These are phyloP conservation scores for Gymnodraco acuticeps DNA, from an alignment of 2,797 vertebrate genomes.

Conservation along the genomic window DNA sequence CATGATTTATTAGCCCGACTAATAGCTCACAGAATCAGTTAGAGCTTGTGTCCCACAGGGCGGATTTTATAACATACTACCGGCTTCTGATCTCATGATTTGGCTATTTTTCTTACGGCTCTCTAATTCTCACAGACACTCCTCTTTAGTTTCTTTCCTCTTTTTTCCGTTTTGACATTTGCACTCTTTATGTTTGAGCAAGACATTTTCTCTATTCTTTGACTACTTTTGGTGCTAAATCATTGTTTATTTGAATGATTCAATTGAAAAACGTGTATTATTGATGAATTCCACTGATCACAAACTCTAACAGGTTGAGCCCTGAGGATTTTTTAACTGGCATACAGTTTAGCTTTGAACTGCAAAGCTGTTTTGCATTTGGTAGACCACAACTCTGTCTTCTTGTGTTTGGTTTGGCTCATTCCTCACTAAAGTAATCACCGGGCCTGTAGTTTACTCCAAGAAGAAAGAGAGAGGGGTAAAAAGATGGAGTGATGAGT, in stretches of 20 bases:
- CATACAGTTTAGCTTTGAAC: constrained; percentile 54
- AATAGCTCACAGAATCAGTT: constrained; percentile 53
- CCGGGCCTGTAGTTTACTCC: constrained; percentile 44
- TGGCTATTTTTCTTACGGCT: constrained; percentile 49
- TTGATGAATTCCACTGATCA: constrained; percentile 36
- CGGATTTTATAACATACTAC: constrained; percentile 54
- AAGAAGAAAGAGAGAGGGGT: background rate
- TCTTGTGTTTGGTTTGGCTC: constrained; percentile 75
- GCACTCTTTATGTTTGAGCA: constrained; percentile 4
- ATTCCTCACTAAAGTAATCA: constrained; percentile 66
- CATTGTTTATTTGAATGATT: constrained; percentile 11
- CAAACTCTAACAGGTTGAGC: constrained; percentile 43
- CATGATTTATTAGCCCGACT: constrained; percentile 63
- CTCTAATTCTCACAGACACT: constrained; percentile 55
- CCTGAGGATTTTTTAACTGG: constrained; percentile 45
- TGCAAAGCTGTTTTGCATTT: constrained; percentile 61
- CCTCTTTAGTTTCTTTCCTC: constrained; percentile 23
- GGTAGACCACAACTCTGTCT: constrained; percentile 43
- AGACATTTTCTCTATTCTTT: constrained; percentile 15
- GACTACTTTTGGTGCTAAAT: constrained; percentile 2
- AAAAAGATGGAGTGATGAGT: constrained; percentile 74
- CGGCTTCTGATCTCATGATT: constrained; percentile 70
- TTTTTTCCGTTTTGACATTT: constrained; percentile 10
- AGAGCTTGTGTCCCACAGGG: constrained; percentile 47
- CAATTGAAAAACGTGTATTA: constrained; percentile 16